Evolutionary conservation across 2,888 invertebrate species (phyloP), one percentile per base, ranked within the genome.

Genomic region (Eupithecia vulgata): DNA sequence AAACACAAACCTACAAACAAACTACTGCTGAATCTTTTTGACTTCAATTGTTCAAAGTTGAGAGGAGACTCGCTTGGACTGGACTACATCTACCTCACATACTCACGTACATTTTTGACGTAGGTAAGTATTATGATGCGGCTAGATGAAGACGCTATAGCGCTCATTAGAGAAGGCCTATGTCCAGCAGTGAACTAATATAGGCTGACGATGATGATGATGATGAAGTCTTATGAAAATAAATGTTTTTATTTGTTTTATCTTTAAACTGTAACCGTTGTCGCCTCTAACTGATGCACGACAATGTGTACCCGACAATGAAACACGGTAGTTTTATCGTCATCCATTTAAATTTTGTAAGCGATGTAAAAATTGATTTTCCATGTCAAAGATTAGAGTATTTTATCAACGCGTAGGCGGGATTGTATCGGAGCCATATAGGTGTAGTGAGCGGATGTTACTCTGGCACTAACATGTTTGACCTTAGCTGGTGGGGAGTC

Each of bases 291-390:
- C 52, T 25, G 68, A 42, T 40, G 13, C 13, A 37, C 42, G 59
- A 74, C 75, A 69, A 64, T 71, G 70, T 34, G 13, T 45, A 7
- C 0, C 6, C 17, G 45, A 70, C 68, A 57, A 65, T 67, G 59
- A 67, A 75, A 64, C 35, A 45, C 72, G 62, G 68, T 73, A 75
- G 74, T 72, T 74, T 76, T 75, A 77, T 65, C 73, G 73, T 75
- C 65, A 7, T 34, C 68, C 40, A 69, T 71, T 70, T 69, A 76
- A 42, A 77, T 75, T 72, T 73, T 68, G 59, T 76, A 84, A 78
- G 76, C 81, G 84, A 84, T 85, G 84, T 85, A 87, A 89, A 89
- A 90, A 90, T 89, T 87, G 88, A 87, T 88, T 90, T 88, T 84
- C 82, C 84, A 85, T 86, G 85, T 87, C 78, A 78, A 80, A 81